phyloP scores from a whole-genome alignment of 2,797 vertebrate genomes.

The Gallinago stenura region DNA sequence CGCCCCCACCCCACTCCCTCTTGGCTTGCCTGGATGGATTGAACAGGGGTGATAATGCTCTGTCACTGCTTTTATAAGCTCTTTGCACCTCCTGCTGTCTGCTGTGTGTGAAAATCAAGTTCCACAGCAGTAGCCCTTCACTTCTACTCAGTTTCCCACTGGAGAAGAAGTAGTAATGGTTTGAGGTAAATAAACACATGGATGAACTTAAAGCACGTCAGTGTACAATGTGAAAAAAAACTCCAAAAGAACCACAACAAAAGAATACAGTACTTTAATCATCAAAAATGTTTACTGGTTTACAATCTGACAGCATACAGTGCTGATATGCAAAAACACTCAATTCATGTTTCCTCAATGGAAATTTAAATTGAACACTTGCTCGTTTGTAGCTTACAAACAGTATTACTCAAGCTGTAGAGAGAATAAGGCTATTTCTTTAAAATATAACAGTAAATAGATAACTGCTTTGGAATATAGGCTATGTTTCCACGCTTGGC shows the following conservation, averaged over 20 bases:
- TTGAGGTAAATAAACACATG: rapidly evolving
- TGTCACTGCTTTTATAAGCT: neutral
- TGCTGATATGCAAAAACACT: neutral
- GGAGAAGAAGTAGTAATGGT: neutral
- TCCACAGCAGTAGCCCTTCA: rapidly evolving
- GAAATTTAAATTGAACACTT: slow-evolving; percentile 30
- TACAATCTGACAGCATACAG: slow-evolving; percentile 47
- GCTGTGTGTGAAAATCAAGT: neutral
- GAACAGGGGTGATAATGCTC: rapidly evolving
- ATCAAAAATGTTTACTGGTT: neutral
- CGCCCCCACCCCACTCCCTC: rapidly evolving
- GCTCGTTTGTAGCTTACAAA: slow-evolving; percentile 50
- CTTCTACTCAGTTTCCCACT: neutral
- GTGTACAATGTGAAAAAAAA: neutral
- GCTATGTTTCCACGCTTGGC: neutral
- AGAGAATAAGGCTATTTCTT: neutral
- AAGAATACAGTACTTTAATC: slow-evolving; percentile 7
- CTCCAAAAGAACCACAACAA: neutral
- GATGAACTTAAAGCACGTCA: too few relatives aligned
- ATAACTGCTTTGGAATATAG: neutral
- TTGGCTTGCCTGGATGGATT: too few relatives aligned
- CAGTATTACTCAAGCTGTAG: neutral
- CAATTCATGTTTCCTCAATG: slow-evolving; percentile 10
- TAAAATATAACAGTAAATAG: slow-evolving; percentile 10
- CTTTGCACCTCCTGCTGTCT: neutral